Percentiles rank a stretch among this genome's conserved stretches.
Conservation (phyloP, 2,113 vertebrate species). For the Pedetes capensis region DNA sequence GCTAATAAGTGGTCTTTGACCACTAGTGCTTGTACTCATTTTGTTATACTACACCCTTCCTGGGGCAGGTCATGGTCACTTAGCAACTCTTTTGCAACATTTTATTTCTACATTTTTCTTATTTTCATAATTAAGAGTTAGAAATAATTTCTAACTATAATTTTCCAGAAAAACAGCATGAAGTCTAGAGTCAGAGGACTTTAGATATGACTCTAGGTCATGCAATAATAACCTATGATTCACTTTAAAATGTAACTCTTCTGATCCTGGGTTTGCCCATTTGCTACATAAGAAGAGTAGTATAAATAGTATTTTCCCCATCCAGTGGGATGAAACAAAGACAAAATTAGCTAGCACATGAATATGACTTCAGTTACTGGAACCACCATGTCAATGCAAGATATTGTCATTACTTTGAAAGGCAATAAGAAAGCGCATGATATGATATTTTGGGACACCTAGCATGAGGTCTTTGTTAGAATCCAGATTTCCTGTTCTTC, state of each 20-base stretch:
- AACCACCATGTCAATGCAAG: neutral
- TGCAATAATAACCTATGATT: neutral
- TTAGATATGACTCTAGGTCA: neutral
- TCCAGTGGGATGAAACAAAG: neutral
- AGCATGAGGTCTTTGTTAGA: neutral
- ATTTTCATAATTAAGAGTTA: neutral
- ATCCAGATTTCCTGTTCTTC: neutral
- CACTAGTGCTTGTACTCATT: neutral
- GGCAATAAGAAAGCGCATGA: neutral
- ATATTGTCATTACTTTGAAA: neutral
- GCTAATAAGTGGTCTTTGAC: neutral
- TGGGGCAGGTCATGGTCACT: neutral
- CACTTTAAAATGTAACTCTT: neutral
- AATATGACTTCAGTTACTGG: neutral
- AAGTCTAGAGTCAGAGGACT: neutral
- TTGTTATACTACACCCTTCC: neutral
- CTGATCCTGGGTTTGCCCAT: neutral
- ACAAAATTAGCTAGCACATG: neutral
- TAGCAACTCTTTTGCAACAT: neutral
- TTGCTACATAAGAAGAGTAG: neutral
- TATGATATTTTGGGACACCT: neutral
- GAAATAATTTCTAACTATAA: constrained; percentile 11
- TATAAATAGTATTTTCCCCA: neutral
- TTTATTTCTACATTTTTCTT: neutral
- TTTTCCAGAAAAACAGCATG: neutral